Evolutionary conservation across 2,888 invertebrate species (phyloP), one percentile per base, ranked within the genome.

Genomic region (Cosmorhoe ocellata): DNA sequence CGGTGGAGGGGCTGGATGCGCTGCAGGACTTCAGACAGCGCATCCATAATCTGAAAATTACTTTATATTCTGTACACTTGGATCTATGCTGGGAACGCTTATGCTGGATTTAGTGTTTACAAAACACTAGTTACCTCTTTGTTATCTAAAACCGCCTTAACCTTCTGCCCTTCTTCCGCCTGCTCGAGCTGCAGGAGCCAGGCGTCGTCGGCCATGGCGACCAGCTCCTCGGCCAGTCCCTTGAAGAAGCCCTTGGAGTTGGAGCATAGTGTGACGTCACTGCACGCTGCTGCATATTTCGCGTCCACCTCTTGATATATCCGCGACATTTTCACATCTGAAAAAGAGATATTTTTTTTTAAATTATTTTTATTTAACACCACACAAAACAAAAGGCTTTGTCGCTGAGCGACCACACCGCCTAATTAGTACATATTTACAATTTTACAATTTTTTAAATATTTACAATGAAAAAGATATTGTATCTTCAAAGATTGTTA

Each of bases 191-290:
- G 84, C 11, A 89, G 74, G 34, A 94, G 82, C 95, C 95, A 95
- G 27, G 87, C 66, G 0, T 61, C 78, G 7, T 92, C 92, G 0
- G 90, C 92, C 14, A 85, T 61, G 6, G 90, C 75, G 0, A 85
- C 86, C 12, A 95, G 91, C 61, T 92, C 90, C 39, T 94, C 91
- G 13, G 91, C 92, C 57, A 95, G 92, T 32, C 91, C 91, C 58
- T 92, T 88, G 74, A 96, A 96, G 79, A 96, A 96, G 0, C 96
- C 96, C 64, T 93, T 93, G 52, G 91, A 90, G 62, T 94, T 93
- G 0, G 95, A 94, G 75, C 94, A 95, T 0, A 96, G 89, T 0
- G 96, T 96, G 52, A 93, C 92, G 65, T 93, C 92, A 66, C 95
- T 95, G 79, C 96, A 96, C 27, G 93, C 89, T 12, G 91, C 84